phyloP scores from a whole-genome alignment of 2,113 vertebrate genomes.

The Cheirogaleus medius region DNA sequence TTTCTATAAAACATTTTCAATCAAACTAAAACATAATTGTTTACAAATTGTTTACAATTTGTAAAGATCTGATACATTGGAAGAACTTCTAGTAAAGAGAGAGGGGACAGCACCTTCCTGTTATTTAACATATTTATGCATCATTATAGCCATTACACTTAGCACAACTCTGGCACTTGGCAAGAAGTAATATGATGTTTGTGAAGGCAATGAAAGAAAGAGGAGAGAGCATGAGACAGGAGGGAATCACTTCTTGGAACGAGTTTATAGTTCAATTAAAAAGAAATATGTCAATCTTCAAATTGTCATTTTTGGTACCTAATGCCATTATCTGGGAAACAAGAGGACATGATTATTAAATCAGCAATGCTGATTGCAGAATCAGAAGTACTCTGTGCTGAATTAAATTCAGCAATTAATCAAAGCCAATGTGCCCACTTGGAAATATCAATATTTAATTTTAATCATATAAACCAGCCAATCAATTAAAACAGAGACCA shows the following conservation, averaged over 20 bases:
- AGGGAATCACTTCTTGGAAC: not conserved
- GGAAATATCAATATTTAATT: conserved; percentile 70
- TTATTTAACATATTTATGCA: not conserved
- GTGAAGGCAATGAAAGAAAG: not conserved
- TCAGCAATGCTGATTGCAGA: conserved; percentile 67
- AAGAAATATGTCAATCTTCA: conserved; percentile 38
- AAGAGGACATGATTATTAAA: conserved; percentile 72
- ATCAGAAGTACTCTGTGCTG: conserved; percentile 56
- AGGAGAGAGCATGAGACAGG: not conserved
- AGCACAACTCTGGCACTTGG: not conserved
- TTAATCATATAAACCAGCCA: conserved; percentile 48
- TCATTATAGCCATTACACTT: not conserved
- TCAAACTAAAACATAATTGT: not conserved
- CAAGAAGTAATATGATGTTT: not conserved
- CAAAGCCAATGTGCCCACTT: conserved; percentile 55
- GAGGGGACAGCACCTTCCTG: not conserved
- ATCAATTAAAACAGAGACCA: conserved; percentile 62
- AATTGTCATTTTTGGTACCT: conserved; percentile 28
- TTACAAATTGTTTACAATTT: too few relatives aligned
- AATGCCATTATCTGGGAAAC: conserved; percentile 52
- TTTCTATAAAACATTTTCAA: not conserved
- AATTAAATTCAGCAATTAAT: conserved; percentile 78
- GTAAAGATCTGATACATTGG: not conserved
- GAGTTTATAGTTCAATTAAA: conserved; percentile 36
- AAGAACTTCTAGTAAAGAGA: not conserved